Base-by-base conservation (phyloP, 2,797 vertebrate species). In the Gambelia wislizenii region DNA sequence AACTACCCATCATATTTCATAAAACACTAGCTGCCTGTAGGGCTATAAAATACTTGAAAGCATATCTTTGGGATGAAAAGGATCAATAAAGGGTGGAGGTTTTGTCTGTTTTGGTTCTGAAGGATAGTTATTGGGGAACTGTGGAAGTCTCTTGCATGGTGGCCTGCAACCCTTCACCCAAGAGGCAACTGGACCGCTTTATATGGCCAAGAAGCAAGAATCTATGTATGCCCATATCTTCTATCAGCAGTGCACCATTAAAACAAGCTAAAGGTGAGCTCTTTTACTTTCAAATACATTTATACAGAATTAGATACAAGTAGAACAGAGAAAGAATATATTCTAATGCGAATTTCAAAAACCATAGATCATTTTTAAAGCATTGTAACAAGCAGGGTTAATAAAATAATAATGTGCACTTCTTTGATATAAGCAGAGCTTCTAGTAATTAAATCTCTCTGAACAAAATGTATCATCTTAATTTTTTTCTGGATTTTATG, bases 1-100 rank as follows among this genome's bases (percentile, higher is more conserved):
- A 83, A 47, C 0, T 4, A 0, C 13, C 4, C 84, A 18, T 87
- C 47, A 36, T 39, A 83, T 85, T 83, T 86, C 67, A 86, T 80
- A 85, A 44, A 92, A 64, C 8, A 79, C 6, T 2, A 69, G 25
- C 18, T 92, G 7, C 74, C 83, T 27, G 3, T 59, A 39, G 52
- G 89, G 92, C 85, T 67, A 80, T 0, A 70, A 89, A 87, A 42
- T 85, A 70, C 61, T n/a, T 59, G 67, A 52, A 27, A 93, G 52
- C 67, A 83, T 42, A 33, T 81, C 27, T 77, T 89, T 89, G 64
- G 84, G 42, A 22, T 84, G 44, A 13, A 56, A 67, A 27, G 14
- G 49, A 80, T 90, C 33, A 59, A 83, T 81, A 91, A 75, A 88
- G 47, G 33, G 2, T 36, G 92, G 52, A 61, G 61, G 2, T 67